These are phyloP conservation scores for Panagrolaimus sp. DNA, from an alignment of 1,140 invertebrate genomes.

Conservation along the genomic window DNA sequence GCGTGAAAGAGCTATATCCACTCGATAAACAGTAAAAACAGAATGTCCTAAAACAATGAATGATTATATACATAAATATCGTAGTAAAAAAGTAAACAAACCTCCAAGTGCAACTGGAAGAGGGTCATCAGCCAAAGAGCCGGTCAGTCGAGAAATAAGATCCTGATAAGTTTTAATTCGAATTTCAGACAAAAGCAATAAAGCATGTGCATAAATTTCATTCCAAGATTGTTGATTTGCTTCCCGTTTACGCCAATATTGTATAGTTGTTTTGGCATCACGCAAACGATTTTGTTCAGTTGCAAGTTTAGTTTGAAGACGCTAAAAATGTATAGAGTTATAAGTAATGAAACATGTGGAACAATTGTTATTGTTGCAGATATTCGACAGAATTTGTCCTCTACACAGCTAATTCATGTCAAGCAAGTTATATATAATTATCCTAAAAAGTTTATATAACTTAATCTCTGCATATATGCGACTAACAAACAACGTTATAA, in stretches of 20 bases:
- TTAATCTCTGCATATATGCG: no score
- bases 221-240: background rate
- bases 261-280: background rate
- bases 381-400: no score
- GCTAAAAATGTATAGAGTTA: background rate
- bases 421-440: no score
- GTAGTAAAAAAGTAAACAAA: no score
- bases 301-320: background rate
- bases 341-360: no score
- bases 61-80: no score
- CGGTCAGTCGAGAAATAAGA: background rate
- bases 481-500: no score
- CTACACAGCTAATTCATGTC: no score
- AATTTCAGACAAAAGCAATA: background rate
- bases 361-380: no score
- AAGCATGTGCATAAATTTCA: background rate
- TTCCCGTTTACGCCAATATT: background rate
- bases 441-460: no score
- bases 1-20: background rate
- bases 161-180: background rate
- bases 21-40: background rate
- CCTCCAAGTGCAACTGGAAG: conserved; percentile 3
- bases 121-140: background rate
- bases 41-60: background rate
- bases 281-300: background rate